Percentiles rank a stretch among this genome's conserved stretches.
Evolutionary conservation across 2,797 vertebrate genomes (phyloP).

Genomic region (Rhinophrynus dorsalis): DNA sequence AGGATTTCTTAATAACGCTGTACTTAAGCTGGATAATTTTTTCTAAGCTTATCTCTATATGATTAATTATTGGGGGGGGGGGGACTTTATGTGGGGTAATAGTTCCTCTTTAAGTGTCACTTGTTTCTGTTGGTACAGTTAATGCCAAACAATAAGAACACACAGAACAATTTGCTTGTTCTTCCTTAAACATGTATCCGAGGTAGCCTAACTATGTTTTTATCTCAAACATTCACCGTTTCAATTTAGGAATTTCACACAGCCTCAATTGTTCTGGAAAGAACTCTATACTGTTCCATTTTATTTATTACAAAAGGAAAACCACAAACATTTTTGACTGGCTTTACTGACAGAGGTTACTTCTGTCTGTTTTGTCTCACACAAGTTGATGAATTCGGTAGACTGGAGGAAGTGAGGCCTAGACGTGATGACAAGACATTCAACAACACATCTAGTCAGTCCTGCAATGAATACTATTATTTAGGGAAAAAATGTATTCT

Average conservation of each 20-base stretch:
- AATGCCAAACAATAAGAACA: no score
- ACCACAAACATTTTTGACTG: background rate
- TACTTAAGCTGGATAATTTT: no score
- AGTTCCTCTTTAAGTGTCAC: no score
- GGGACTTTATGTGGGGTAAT: no score
- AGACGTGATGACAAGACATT: constrained; percentile 9
- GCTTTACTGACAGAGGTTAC: background rate
- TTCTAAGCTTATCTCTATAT: no score
- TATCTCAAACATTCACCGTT: no score
- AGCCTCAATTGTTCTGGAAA: background rate
- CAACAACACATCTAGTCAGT: background rate
- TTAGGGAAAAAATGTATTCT: background rate
- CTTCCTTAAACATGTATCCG: no score
- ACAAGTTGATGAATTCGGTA: background rate
- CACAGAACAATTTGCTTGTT: no score
- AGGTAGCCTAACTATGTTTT: no score
- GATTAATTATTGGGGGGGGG: no score
- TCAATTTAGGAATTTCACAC: background rate
- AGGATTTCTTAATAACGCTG: no score
- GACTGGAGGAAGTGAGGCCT: constrained; percentile 1
- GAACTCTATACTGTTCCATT: background rate
- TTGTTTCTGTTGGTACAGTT: no score
- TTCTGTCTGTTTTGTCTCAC: background rate
- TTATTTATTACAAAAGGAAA: constrained; percentile 4
- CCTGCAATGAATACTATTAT: background rate